phyloP scores from a whole-genome alignment of 2,113 vertebrate genomes.

The Chitala chitala region DNA sequence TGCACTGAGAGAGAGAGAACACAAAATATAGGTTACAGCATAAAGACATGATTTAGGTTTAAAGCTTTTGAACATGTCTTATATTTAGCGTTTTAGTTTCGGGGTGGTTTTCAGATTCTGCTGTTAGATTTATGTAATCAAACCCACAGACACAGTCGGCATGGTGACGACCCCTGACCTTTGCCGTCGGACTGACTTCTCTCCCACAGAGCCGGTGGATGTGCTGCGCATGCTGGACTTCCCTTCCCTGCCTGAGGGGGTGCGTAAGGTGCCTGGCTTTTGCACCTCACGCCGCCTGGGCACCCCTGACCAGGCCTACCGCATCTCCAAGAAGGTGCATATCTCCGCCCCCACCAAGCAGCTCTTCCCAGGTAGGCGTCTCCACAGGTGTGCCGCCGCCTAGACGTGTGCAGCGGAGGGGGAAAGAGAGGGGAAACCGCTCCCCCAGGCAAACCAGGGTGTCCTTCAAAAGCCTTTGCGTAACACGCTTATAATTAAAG shows the following conservation, averaged over 20 bases:
- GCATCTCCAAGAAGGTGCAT: constrained; percentile 78
- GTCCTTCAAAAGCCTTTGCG: too few species aligned
- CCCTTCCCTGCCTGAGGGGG: constrained; percentile 75
- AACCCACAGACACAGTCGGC: not conserved
- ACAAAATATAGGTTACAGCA: not conserved
- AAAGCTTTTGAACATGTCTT: too few species aligned
- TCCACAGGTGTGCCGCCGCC: too few species aligned
- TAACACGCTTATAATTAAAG: too few species aligned
- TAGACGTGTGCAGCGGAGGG: too few species aligned
- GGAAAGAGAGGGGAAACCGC: too few species aligned
- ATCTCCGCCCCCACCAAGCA: constrained; percentile 86
- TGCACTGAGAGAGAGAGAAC: too few species aligned
- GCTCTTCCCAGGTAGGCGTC: constrained; percentile 68
- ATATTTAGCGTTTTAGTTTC: not conserved
- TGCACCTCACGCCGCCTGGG: constrained; percentile 65
- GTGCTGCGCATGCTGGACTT: constrained; percentile 75
- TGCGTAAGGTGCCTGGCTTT: constrained; percentile 71
- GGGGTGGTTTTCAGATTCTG: not conserved
- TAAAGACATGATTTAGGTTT: too few species aligned
- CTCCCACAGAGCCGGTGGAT: constrained; percentile 67
- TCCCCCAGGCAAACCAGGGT: too few species aligned
- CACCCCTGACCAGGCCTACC: constrained; percentile 71
- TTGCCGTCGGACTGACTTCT: not conserved
- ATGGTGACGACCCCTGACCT: not conserved
- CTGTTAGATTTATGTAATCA: too few species aligned